Percentiles rank a stretch among this genome's conserved stretches.
These are phyloP conservation scores for Acleris laterana DNA, from an alignment of 2,888 invertebrate genomes.

Conservation along the genomic window DNA sequence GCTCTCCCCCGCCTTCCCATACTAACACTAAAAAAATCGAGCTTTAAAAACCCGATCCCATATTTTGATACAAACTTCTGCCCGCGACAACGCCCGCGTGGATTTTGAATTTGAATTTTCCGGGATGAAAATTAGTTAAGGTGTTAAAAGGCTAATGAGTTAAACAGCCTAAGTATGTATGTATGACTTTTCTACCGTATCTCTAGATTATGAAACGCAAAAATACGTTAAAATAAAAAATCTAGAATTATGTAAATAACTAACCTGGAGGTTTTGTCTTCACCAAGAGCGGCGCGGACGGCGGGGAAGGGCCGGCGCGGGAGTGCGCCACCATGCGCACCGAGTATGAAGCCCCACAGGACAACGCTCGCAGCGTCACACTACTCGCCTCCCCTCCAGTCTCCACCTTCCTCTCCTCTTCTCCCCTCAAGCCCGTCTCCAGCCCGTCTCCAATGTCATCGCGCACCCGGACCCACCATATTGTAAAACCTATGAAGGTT, in stretches of 20 bases:
- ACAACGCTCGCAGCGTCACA: constrained; percentile 65
- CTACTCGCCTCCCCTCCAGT: constrained; percentile 70
- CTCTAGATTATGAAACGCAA: no score
- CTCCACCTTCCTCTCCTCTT: constrained; percentile 71
- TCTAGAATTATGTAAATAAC: background rate
- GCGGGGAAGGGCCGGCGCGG: constrained; percentile 69
- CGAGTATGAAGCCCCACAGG: constrained; percentile 75
- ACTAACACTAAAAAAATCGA: constrained; percentile 61
- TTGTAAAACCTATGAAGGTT: constrained; percentile 64
- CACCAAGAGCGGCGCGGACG: constrained; percentile 68
- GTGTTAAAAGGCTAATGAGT: no score
- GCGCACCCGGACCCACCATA: constrained; percentile 74
- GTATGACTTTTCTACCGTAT: no score
- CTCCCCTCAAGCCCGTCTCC: constrained; percentile 59
- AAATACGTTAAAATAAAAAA: no score
- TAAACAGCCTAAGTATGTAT: no score
- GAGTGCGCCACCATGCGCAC: constrained; percentile 75
- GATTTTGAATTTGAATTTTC: no score
- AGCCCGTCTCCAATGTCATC: constrained; percentile 67
- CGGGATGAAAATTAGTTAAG: no score
- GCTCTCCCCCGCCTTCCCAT: constrained; percentile 77
- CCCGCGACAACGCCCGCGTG: no score
- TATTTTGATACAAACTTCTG: background rate
- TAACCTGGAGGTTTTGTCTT: constrained; percentile 78
- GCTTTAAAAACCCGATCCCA: background rate